Percentiles rank a stretch among this genome's conserved stretches.
phyloP scores from a whole-genome alignment of 2,797 vertebrate species.

The Sebastes trivittatus region DNA sequence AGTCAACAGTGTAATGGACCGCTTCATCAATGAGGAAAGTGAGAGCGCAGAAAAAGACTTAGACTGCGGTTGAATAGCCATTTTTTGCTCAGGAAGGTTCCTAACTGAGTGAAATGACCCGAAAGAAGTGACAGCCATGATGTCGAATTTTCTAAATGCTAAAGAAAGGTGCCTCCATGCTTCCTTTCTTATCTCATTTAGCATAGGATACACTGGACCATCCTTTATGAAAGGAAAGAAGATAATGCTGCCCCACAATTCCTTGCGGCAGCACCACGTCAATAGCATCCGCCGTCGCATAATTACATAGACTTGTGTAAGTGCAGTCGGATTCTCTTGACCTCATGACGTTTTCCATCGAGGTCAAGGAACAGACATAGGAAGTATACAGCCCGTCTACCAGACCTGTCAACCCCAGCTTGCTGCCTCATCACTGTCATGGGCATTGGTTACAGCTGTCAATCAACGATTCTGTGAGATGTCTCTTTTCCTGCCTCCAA shows the following conservation, averaged over 20 bases:
- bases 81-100: not conserved
- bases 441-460: slow-evolving; percentile 46
- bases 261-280: not conserved
- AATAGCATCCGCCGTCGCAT: no score
- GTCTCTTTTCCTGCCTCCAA: slow-evolving; percentile 32
- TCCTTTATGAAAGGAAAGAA: not conserved
- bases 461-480: slow-evolving; percentile 42
- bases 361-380: not conserved
- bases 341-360: not conserved
- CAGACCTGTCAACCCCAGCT: slow-evolving; percentile 2
- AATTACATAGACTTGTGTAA: accelerated
- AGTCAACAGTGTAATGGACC: not conserved
- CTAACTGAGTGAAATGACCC: not conserved
- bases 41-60: not conserved
- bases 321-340: accelerated
- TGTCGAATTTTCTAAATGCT: not conserved
- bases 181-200: not conserved
- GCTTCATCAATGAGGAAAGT: slow-evolving; percentile 4
- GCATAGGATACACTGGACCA: not conserved
- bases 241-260: not conserved
- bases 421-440: slow-evolving; percentile 46
- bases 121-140: not conserved
- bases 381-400: not conserved
- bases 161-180: not conserved
- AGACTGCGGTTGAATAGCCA: not conserved